These are phyloP conservation scores for Tetranychus urticae DNA, from an alignment of 1,140 invertebrate genomes.

Conservation along the genomic window DNA sequence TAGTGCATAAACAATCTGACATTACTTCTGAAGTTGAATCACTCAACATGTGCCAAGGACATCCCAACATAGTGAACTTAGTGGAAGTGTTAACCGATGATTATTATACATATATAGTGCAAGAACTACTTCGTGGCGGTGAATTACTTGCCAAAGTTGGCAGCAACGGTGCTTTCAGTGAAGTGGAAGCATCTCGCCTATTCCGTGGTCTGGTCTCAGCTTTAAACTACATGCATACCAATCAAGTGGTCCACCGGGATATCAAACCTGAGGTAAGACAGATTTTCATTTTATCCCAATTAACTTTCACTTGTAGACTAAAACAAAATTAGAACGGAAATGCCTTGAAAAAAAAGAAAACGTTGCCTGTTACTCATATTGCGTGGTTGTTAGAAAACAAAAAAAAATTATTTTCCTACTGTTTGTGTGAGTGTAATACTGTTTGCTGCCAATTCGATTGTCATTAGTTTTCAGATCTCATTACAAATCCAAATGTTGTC, in stretches of 20 bases:
- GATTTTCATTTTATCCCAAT: not conserved
- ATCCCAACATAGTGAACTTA: constrained; percentile 63
- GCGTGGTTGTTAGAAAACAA: no score
- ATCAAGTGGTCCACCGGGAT: constrained; percentile 95
- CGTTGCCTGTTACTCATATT: no score
- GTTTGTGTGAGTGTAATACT: no score
- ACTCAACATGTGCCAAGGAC: constrained; percentile 53
- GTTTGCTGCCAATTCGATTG: no score
- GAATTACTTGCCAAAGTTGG: constrained; percentile 50
- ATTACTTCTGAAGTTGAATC: constrained; percentile 48
- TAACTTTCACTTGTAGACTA: not conserved
- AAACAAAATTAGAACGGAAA: not conserved
- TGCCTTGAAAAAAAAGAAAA: not conserved
- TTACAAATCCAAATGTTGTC: no score
- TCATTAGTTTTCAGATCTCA: no score
- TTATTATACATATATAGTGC: constrained; percentile 58
- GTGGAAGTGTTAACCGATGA: constrained; percentile 56
- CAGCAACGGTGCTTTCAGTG: constrained; percentile 34
- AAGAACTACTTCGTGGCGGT: constrained; percentile 59
- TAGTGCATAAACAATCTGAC: constrained; percentile 51
- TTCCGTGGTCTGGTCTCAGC: constrained; percentile 68
- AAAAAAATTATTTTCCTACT: no score
- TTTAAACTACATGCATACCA: constrained; percentile 89
- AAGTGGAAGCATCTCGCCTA: constrained; percentile 38
- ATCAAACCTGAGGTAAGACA: constrained; percentile 72